These are phyloP conservation scores for Lutraria rhynchaena DNA, from an alignment of 1,140 invertebrate genomes.

Conservation along the genomic window DNA sequence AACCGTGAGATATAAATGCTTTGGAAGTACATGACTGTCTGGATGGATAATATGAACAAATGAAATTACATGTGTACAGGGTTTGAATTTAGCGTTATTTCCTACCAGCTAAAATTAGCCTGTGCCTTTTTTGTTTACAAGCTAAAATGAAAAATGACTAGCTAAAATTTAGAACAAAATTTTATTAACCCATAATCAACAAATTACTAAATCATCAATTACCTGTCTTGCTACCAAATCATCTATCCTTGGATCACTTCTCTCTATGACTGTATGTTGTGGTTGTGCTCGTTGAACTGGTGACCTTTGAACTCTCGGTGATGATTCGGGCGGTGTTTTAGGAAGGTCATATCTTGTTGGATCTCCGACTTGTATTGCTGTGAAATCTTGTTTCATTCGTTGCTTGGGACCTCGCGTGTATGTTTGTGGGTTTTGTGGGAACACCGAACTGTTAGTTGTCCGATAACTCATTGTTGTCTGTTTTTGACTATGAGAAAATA, in stretches of 20 bases:
- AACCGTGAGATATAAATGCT: too few species aligned
- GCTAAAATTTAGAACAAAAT: too few species aligned
- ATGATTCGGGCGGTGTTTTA: background rate
- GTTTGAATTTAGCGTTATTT: too few species aligned
- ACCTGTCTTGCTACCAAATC: constrained; percentile 47
- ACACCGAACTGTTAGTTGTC: constrained; percentile 19
- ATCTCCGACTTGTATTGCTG: constrained; percentile 48
- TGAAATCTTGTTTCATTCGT: constrained; percentile 36
- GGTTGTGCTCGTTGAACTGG: constrained; percentile 1
- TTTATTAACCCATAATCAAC: too few species aligned
- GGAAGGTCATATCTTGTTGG: constrained; percentile 6
- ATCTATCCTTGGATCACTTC: constrained; percentile 14
- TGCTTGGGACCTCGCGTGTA: background rate
- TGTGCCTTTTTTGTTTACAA: too few species aligned
- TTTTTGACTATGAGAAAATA: too few species aligned
- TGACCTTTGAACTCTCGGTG: constrained; percentile 11
- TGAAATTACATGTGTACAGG: too few species aligned
- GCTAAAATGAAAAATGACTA: too few species aligned
- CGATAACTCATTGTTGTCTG: constrained; percentile 33
- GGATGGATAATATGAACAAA: too few species aligned
- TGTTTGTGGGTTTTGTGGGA: constrained; percentile 1
- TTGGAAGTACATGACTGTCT: too few species aligned
- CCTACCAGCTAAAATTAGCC: too few species aligned
- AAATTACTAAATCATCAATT: too few species aligned
- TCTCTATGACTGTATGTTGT: background rate